Percentiles rank a stretch among this genome's conserved stretches.
Conservation (phyloP, 2,797 vertebrate species). For the Moxostoma hubbsi region DNA sequence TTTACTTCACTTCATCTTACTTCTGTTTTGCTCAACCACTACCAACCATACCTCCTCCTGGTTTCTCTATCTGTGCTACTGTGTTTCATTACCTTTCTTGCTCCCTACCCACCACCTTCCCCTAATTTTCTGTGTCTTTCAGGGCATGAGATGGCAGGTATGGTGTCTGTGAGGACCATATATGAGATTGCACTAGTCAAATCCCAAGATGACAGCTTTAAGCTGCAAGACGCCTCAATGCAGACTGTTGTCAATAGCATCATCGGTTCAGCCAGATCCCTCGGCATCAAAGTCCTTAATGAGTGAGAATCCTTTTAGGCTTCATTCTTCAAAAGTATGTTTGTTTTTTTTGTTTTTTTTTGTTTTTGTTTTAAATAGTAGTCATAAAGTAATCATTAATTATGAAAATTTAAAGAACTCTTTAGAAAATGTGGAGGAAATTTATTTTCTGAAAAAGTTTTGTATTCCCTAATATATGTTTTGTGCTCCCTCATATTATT, state of each 20-base stretch:
- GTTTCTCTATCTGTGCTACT: conserved; percentile 26
- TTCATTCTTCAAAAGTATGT: not conserved
- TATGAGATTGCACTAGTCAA: conserved; percentile 90
- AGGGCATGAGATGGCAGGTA: conserved; percentile 87
- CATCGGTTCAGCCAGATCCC: conserved; percentile 83
- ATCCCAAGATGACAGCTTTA: conserved; percentile 82
- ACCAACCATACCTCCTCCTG: conserved; percentile 32
- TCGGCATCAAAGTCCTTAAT: conserved; percentile 86
- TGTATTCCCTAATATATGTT: no score
- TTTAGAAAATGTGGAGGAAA: no score
- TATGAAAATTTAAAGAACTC: no score
- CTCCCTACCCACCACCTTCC: not conserved
- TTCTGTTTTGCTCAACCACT: conserved; percentile 29
- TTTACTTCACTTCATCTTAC: conserved; percentile 23
- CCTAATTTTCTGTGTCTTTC: conserved; percentile 13
- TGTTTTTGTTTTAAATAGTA: no score
- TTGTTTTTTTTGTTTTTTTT: no score
- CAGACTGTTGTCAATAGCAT: conserved; percentile 81
- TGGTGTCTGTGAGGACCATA: conserved; percentile 84
- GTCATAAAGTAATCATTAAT: no score
- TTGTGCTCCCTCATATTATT: no score
- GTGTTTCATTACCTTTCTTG: conserved; percentile 43
- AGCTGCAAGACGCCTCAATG: conserved; percentile 76
- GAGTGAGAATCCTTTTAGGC: conserved; percentile 77
- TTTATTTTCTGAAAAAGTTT: no score